A percentile compares a stretch with the other conserved stretches of the same genome.
Conservation (phyloP, 2,113 vertebrate genomes). For the Hippocampus mohnikei region DNA sequence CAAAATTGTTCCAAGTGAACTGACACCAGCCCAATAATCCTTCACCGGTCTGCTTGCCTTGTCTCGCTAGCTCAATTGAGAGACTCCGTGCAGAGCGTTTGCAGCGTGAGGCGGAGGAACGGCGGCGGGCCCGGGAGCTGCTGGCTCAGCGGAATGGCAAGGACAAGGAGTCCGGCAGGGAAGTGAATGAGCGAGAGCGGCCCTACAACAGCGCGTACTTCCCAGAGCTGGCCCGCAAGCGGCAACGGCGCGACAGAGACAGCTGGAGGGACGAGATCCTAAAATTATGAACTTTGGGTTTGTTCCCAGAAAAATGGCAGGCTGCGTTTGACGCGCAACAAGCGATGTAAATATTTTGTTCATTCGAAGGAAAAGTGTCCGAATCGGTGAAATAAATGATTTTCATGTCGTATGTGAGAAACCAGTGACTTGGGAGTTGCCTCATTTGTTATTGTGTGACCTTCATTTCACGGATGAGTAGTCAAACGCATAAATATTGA, state of each 20-base stretch:
- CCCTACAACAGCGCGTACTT: constrained; percentile 85
- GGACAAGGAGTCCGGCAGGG: constrained; percentile 30
- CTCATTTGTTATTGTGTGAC: not conserved
- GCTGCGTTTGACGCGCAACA: not conserved
- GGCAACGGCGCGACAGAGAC: constrained; percentile 64
- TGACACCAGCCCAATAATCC: not conserved
- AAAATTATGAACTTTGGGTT: constrained; percentile 51
- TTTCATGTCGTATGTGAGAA: not conserved
- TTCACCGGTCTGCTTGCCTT: not conserved
- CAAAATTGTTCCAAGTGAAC: too few relatives aligned
- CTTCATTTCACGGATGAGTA: too few relatives aligned
- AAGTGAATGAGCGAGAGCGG: constrained; percentile 70
- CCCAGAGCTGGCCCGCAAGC: constrained; percentile 78
- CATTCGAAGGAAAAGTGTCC: not conserved
- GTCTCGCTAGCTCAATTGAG: constrained; percentile 65
- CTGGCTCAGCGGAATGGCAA: constrained; percentile 64
- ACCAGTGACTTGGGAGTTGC: not conserved
- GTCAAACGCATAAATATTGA: too few relatives aligned
- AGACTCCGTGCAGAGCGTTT: constrained; percentile 78
- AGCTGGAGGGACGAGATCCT: constrained; percentile 69
- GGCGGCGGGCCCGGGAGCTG: constrained; percentile 70
- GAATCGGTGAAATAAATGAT: too few relatives aligned
- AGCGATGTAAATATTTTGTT: not conserved
- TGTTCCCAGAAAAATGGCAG: not conserved
- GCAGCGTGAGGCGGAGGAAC: constrained; percentile 75